phyloP scores from a whole-genome alignment of 2,888 invertebrate species.

The Oligia latruncula region DNA sequence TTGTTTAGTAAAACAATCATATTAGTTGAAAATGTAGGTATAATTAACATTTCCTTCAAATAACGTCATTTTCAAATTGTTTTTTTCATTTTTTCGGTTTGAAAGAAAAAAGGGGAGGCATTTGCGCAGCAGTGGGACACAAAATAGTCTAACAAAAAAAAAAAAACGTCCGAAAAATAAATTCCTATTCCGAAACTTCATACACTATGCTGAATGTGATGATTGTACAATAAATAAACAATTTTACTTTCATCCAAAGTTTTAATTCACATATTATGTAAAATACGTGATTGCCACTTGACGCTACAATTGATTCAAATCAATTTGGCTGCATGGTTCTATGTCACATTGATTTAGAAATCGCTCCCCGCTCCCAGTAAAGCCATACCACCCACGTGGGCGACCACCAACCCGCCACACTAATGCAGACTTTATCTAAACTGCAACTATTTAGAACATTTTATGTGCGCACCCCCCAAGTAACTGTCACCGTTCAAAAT shows the following conservation, averaged over 20 bases:
- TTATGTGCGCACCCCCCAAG: conserved; percentile 72
- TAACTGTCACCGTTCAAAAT: conserved; percentile 68
- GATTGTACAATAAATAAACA: background rate
- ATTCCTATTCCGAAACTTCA: background rate
- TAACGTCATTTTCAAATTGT: background rate
- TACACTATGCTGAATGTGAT: background rate
- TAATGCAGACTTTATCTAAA: conserved; percentile 77
- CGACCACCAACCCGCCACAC: conserved; percentile 64
- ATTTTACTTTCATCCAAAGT: background rate
- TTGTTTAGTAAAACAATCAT: background rate
- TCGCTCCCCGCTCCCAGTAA: conserved; percentile 42
- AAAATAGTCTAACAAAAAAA: too few relatives aligned
- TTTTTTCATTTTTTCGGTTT: too few relatives aligned
- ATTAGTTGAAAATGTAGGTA: background rate
- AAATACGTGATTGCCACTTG: background rate
- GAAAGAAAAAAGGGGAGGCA: too few relatives aligned
- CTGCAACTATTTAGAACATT: conserved; percentile 74
- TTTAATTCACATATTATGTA: background rate
- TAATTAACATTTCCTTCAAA: background rate
- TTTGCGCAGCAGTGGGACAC: too few relatives aligned
- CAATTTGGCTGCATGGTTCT: background rate
- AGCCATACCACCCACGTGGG: conserved; percentile 58
- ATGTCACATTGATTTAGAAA: conserved; percentile 3
- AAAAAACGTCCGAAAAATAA: background rate
- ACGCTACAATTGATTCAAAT: too few relatives aligned